Evolutionary conservation across 2,113 vertebrate species (phyloP).

Genomic region (Megaptera novaeangliae): DNA sequence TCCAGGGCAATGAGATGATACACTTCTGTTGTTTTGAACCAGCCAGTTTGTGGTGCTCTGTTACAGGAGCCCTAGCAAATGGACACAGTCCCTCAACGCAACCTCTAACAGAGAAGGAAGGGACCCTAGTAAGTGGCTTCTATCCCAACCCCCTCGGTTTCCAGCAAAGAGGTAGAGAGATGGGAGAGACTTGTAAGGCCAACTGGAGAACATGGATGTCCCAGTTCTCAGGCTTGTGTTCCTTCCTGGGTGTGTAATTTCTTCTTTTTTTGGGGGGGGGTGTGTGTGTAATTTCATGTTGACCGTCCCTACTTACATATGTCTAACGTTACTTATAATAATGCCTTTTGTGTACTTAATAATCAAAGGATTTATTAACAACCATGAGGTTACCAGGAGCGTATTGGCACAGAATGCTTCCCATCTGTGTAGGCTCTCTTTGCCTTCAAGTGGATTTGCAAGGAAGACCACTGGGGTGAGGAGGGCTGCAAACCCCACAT

Average conservation of each 20-base stretch:
- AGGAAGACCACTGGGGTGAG: not conserved
- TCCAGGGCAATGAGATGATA: not conserved
- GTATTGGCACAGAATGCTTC: not conserved
- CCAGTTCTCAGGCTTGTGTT: not conserved
- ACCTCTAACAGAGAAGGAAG: not conserved
- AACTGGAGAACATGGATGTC: not conserved
- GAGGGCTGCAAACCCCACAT: not conserved
- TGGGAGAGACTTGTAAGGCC: not conserved
- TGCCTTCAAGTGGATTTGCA: not conserved
- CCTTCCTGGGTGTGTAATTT: not conserved
- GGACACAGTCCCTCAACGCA: not conserved
- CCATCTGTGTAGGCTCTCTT: rapidly evolving
- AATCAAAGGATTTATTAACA: not conserved
- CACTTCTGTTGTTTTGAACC: not conserved
- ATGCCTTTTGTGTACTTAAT: not conserved
- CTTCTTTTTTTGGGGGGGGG: too few species aligned
- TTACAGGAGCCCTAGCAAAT: not conserved
- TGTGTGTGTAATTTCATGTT: not conserved
- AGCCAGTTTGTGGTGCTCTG: not conserved
- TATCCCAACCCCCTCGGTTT: rapidly evolving
- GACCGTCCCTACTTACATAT: rapidly evolving
- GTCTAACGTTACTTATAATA: not conserved
- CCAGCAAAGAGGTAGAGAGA: not conserved
- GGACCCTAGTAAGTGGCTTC: not conserved
- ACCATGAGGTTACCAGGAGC: not conserved